Conservation (phyloP, 2,888 invertebrate genomes). For the Phorcus lineatus region DNA sequence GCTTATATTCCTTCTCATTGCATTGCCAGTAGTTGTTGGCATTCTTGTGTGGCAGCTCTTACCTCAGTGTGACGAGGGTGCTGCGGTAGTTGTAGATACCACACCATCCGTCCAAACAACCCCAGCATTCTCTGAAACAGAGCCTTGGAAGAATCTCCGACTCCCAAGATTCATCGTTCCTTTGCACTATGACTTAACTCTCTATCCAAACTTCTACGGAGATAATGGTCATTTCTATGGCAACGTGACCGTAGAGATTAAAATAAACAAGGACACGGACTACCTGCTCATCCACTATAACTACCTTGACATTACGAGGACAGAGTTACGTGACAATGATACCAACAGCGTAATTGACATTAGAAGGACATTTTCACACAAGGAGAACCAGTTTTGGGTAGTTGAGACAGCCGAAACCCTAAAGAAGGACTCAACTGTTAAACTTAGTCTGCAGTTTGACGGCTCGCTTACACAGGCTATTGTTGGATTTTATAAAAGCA, state of each 20-base stretch:
- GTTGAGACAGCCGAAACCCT: conserved; percentile 64
- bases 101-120: conserved; percentile 29
- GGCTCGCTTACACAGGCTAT: conserved; percentile 83
- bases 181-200: conserved; percentile 81
- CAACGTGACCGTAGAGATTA: conserved; percentile 70
- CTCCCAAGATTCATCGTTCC: conserved; percentile 81
- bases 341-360: conserved; percentile 47
- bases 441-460: conserved; percentile 80
- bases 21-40: conserved; percentile 56
- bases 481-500: conserved; percentile 85
- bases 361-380: conserved; percentile 69
- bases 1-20: conserved; percentile 49
- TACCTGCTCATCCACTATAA: conserved; percentile 78
- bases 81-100: background rate
- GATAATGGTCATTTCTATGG: conserved; percentile 73
- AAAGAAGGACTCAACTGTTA: conserved; percentile 48
- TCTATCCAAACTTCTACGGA: conserved; percentile 82
- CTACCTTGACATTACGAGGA: conserved; percentile 78
- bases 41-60: conserved; percentile 61
- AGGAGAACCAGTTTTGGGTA: conserved; percentile 76
- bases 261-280: conserved; percentile 67
- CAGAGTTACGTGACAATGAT: conserved; percentile 64
- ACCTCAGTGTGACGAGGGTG: conserved; percentile 25
- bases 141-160: conserved; percentile 76
- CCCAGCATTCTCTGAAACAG: conserved; percentile 32